These are phyloP conservation scores for Drosophila meridiana DNA, from an alignment of 2,888 invertebrate genomes.

Conservation along the genomic window DNA sequence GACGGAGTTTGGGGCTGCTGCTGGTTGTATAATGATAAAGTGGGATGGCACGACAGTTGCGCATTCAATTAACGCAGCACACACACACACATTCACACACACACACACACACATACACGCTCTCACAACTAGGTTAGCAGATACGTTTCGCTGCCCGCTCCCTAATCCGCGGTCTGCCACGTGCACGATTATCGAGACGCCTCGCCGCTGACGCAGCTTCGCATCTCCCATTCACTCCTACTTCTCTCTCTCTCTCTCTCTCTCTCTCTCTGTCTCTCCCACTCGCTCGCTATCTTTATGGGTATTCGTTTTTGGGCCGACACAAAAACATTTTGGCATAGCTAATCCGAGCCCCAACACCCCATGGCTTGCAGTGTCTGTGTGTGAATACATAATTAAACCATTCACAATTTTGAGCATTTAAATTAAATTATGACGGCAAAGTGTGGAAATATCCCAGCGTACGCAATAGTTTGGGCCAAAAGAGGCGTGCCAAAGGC, in stretches of 20 bases:
- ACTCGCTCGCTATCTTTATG: slow-evolving; percentile 16
- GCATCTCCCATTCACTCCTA: background rate
- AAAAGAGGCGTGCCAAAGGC: background rate
- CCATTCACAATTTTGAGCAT: slow-evolving; percentile 77
- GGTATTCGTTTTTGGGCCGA: slow-evolving; percentile 46
- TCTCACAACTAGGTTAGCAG: slow-evolving; percentile 65
- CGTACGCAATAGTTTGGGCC: slow-evolving; percentile 9
- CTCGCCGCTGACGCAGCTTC: slow-evolving; percentile 5
- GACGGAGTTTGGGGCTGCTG: background rate
- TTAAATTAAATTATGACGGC: slow-evolving; percentile 76
- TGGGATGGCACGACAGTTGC: slow-evolving; percentile 68
- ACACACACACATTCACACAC: slow-evolving; percentile 14
- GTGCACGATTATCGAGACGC: slow-evolving; percentile 60
- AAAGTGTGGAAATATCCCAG: slow-evolving; percentile 51
- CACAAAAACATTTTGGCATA: slow-evolving; percentile 53
- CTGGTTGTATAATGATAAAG: slow-evolving; percentile 42
- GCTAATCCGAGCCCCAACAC: slow-evolving; percentile 41
- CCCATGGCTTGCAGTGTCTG: slow-evolving; percentile 16
- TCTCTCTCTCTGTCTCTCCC: background rate
- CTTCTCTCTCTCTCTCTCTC: background rate
- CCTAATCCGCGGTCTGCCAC: slow-evolving; percentile 61
- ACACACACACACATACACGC: background rate
- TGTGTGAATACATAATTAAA: slow-evolving; percentile 75
- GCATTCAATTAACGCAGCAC: slow-evolving; percentile 74
- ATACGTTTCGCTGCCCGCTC: slow-evolving; percentile 36